Conservation (phyloP, 2,113 vertebrate genomes). For the Archocentrus centrarchus region DNA sequence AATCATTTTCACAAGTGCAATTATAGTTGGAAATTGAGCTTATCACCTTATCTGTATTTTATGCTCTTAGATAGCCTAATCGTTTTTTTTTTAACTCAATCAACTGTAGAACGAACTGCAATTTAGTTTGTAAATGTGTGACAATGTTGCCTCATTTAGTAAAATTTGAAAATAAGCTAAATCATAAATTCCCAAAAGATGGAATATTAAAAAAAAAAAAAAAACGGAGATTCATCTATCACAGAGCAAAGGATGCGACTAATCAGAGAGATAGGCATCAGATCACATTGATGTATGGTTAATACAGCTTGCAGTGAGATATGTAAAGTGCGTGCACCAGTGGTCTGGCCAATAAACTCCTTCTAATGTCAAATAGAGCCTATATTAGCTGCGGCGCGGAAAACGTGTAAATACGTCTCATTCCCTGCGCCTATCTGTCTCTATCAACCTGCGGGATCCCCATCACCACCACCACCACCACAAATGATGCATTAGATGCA, state of each 20-base stretch:
- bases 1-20: conserved; percentile 16
- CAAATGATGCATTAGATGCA: conserved; percentile 99
- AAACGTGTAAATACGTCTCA: conserved; percentile 85
- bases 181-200: conserved; percentile 1
- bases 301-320: conserved; percentile 76
- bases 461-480: conserved; percentile 45
- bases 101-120: neutral
- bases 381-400: conserved; percentile 70
- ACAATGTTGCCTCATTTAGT: neutral
- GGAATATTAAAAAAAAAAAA: conserved; percentile 1
- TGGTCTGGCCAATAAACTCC: conserved; percentile 70
- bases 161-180: neutral
- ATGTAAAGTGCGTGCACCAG: conserved; percentile 77
- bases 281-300: conserved; percentile 68
- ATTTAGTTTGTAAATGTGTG: neutral
- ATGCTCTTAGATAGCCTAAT: neutral
- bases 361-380: conserved; percentile 61
- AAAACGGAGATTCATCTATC: neutral
- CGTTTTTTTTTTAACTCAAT: neutral
- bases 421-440: conserved; percentile 87
- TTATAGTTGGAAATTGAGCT: neutral
- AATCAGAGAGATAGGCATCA: conserved; percentile 78
- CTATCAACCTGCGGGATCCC: conserved; percentile 91
- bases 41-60: neutral
- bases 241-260: conserved; percentile 40